These are phyloP conservation scores for Sebastes itinus DNA, from an alignment of 2,797 vertebrate genomes.

Conservation along the genomic window DNA sequence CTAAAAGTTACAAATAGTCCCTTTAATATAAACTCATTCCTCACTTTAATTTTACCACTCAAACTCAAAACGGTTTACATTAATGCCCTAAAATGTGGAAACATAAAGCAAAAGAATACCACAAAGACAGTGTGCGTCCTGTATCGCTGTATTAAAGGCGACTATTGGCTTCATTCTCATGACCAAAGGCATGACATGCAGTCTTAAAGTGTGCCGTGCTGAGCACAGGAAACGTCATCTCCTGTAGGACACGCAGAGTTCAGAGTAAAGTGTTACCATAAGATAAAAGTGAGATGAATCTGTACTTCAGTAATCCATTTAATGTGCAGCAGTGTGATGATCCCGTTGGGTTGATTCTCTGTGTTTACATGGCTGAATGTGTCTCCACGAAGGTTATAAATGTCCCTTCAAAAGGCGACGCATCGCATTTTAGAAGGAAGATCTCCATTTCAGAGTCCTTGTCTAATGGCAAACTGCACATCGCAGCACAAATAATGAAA, in stretches of 20 bases:
- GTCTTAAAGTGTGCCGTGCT: background rate
- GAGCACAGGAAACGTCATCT: background rate
- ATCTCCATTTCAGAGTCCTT: constrained; percentile 28
- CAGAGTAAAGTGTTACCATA: no score
- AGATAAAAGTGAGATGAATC: background rate
- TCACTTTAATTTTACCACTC: background rate
- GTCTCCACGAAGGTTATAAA: background rate
- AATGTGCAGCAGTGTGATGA: background rate
- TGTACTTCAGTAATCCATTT: background rate
- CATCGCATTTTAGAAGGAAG: constrained; percentile 33
- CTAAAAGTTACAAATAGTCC: no score
- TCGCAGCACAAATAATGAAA: constrained; percentile 30
- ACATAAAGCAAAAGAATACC: background rate
- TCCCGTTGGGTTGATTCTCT: background rate
- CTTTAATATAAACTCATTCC: background rate
- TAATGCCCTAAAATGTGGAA: background rate
- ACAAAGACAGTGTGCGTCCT: background rate
- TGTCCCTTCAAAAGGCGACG: constrained; percentile 21
- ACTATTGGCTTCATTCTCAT: background rate
- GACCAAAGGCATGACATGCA: background rate
- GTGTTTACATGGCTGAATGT: background rate
- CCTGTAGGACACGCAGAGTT: background rate
- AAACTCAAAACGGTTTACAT: background rate
- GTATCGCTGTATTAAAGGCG: background rate
- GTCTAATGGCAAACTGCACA: constrained; percentile 51